These are phyloP conservation scores for Seriola rivoliana DNA, from an alignment of 2,113 vertebrate species.

Conservation along the genomic window DNA sequence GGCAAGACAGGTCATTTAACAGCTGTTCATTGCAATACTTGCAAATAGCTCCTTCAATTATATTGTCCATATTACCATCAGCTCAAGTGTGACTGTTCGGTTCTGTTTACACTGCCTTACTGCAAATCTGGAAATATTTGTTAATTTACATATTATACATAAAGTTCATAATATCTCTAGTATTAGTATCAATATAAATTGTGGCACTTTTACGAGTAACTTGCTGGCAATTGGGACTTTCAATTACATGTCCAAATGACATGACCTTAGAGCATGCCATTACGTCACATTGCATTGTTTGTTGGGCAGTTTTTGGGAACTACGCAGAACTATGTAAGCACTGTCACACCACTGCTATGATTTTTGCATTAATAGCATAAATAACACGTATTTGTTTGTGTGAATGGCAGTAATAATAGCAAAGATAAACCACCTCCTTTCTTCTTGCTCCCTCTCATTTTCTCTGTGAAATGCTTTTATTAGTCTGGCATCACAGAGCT, in stretches of 20 bases:
- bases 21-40: too few relatives aligned
- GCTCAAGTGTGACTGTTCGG: background rate
- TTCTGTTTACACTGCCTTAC: background rate
- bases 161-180: background rate
- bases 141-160: background rate
- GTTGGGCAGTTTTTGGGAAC: background rate
- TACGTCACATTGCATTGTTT: background rate
- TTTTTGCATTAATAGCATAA: background rate
- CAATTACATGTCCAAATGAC: background rate
- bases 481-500: constrained; percentile 1
- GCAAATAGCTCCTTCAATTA: too few relatives aligned
- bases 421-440: background rate
- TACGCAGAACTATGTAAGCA: background rate
- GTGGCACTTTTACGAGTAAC: too few relatives aligned
- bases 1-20: too few relatives aligned
- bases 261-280: background rate
- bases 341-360: background rate
- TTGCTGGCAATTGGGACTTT: background rate
- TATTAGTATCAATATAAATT: background rate
- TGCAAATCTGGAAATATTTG: background rate
- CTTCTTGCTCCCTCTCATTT: background rate
- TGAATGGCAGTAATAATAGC: background rate
- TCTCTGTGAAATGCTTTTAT: background rate
- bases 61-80: background rate
- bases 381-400: background rate